phyloP scores from a whole-genome alignment of 2,113 vertebrate genomes.

The Carassius carassius region DNA sequence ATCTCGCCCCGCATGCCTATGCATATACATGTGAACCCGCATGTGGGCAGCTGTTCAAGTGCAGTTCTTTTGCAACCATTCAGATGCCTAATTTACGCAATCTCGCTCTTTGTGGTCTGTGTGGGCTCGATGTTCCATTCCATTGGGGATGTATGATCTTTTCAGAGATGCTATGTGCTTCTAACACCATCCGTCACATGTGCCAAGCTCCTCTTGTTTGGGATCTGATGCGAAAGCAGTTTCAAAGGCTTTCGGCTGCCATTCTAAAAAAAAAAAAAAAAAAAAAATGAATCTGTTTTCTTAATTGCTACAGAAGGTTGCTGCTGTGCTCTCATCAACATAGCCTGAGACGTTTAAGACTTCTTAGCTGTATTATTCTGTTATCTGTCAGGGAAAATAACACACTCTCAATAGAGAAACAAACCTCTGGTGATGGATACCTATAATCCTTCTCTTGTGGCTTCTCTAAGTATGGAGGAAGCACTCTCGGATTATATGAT shows the following conservation, averaged over 20 bases:
- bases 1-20: neutral
- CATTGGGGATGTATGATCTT: conserved; percentile 34
- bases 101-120: neutral
- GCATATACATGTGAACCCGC: neutral
- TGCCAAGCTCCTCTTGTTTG: conserved; percentile 23
- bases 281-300: neutral
- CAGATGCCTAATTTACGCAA: neutral
- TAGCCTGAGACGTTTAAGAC: conserved; percentile 33
- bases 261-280: conserved; percentile 2
- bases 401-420: conserved; percentile 36
- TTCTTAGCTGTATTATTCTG: conserved; percentile 27
- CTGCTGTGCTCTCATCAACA: conserved; percentile 14
- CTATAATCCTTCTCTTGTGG: conserved; percentile 47
- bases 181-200: neutral
- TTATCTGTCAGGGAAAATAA: conserved; percentile 45
- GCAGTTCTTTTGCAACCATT: neutral
- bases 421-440: conserved; percentile 47
- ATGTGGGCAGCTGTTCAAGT: conserved; percentile 25
- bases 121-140: conserved; percentile 22
- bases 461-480: conserved; percentile 41
- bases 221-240: neutral
- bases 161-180: conserved; percentile 34
- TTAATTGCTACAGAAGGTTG: conserved; percentile 24
- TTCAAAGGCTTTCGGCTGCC: neutral
- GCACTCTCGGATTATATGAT: conserved; percentile 26